phyloP scores from a whole-genome alignment of 2,888 invertebrate species.

The Nomada ruficornis region DNA sequence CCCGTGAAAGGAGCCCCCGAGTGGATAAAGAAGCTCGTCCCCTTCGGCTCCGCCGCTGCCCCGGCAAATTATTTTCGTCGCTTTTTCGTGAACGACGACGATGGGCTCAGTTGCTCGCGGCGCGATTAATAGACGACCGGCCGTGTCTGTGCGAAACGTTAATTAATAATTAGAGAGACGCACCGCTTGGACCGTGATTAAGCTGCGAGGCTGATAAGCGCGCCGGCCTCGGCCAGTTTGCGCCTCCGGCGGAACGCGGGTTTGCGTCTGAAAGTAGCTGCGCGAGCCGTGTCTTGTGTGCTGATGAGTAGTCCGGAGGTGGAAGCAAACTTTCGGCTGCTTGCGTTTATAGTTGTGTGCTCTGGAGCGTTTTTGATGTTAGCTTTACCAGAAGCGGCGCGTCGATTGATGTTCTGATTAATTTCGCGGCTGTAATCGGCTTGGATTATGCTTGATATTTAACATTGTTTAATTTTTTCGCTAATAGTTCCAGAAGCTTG shows the following conservation, averaged over 20 bases:
- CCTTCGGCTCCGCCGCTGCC: background rate
- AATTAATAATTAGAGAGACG: constrained; percentile 60
- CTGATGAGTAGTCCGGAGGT: background rate
- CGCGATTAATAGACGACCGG: constrained; percentile 38
- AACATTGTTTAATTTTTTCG: background rate
- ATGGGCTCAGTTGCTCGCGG: constrained; percentile 24
- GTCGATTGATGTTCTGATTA: background rate
- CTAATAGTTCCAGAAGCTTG: too few species aligned
- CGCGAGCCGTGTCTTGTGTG: background rate
- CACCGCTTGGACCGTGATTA: constrained; percentile 31
- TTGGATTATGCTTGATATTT: too few species aligned
- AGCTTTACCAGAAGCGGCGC: too few species aligned
- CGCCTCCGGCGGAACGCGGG: background rate
- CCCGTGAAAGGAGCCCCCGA: constrained; percentile 56
- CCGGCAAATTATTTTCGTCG: constrained; percentile 49
- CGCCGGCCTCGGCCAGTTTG: background rate
- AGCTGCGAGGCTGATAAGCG: constrained; percentile 32
- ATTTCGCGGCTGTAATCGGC: background rate
- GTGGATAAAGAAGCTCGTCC: constrained; percentile 7
- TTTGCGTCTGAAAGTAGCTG: constrained; percentile 7
- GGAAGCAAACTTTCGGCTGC: background rate
- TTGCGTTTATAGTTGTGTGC: background rate
- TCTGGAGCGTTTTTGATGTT: too few species aligned
- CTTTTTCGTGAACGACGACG: constrained; percentile 40
- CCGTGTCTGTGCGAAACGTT: constrained; percentile 36